Percentiles rank a stretch among this genome's conserved stretches.
phyloP scores from a whole-genome alignment of 2,888 invertebrate genomes.

The Rapana venosa region DNA sequence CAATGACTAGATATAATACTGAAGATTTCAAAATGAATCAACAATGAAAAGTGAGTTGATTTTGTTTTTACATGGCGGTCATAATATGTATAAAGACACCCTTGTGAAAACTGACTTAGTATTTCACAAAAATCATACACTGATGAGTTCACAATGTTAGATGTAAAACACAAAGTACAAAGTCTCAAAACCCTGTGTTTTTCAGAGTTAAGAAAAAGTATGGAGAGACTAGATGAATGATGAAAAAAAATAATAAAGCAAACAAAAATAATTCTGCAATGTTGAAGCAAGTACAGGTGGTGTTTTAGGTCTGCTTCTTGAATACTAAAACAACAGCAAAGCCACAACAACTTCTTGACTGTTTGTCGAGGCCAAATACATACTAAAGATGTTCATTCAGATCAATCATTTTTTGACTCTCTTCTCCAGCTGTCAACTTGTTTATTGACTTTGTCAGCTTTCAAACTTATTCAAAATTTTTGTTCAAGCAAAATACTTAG shows the following conservation, averaged over 20 bases:
- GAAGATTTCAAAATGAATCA: not conserved
- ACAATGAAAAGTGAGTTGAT: not conserved
- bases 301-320: not conserved
- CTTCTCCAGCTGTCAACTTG: too few species aligned
- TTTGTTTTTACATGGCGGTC: not conserved
- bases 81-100: not conserved
- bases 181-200: not conserved
- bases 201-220: not conserved
- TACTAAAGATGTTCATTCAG: too few species aligned
- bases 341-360: too few species aligned
- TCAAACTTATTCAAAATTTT: too few species aligned
- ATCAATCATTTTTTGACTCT: too few species aligned
- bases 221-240: not conserved
- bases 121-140: not conserved
- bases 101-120: too few species aligned
- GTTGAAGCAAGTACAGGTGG: not conserved
- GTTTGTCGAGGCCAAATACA: too few species aligned
- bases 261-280: not conserved
- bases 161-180: not conserved
- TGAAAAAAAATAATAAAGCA: not conserved
- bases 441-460: too few species aligned
- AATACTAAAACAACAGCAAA: too few species aligned
- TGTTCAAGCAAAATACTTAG: too few species aligned
- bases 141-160: not conserved
- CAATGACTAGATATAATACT: conserved; percentile 2